Conservation (phyloP, 2,797 vertebrate genomes). For the Mallotus villosus region DNA sequence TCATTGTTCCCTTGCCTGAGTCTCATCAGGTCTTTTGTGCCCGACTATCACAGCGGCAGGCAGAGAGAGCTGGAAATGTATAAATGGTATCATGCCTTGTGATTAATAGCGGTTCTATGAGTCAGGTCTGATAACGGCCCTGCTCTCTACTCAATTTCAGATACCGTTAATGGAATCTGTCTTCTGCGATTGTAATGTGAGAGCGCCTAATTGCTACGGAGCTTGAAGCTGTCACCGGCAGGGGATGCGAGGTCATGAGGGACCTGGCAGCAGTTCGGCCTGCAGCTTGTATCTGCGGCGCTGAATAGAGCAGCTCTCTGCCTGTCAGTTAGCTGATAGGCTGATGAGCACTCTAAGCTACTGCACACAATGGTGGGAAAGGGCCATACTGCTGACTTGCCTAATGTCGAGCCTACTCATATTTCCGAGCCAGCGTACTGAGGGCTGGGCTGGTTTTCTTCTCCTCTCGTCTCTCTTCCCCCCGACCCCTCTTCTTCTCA, state of each 20-base stretch:
- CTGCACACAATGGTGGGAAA: constrained; percentile 95
- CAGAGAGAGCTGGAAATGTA: constrained; percentile 99
- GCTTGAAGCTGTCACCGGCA: constrained; percentile 99
- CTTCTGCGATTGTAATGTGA: constrained; percentile 99
- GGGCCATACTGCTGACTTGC: constrained; percentile 96
- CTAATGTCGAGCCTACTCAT: constrained; percentile 99
- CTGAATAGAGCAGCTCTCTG: constrained; percentile 99
- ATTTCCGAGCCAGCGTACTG: constrained; percentile 39
- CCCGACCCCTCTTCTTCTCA: constrained; percentile 4
- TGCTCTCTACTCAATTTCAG: constrained; percentile 99
- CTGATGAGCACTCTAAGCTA: constrained; percentile 99
- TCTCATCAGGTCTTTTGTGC: constrained; percentile 99
- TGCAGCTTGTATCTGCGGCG: constrained; percentile 99
- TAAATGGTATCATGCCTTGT: constrained; percentile 99
- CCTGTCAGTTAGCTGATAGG: constrained; percentile 99
- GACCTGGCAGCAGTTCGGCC: constrained; percentile 99
- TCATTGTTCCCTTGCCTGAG: constrained; percentile 99
- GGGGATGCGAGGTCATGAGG: constrained; percentile 99
- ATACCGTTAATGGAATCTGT: constrained; percentile 99
- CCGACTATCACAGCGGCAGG: constrained; percentile 99
- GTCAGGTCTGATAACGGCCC: constrained; percentile 99
- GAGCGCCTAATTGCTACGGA: constrained; percentile 99
- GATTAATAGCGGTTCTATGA: constrained; percentile 99
- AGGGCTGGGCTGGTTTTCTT: constrained; percentile 36
- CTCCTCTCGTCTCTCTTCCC: constrained; percentile 53